phyloP scores from a whole-genome alignment of 2,113 vertebrate species.

The Brienomyrus longianalis region DNA sequence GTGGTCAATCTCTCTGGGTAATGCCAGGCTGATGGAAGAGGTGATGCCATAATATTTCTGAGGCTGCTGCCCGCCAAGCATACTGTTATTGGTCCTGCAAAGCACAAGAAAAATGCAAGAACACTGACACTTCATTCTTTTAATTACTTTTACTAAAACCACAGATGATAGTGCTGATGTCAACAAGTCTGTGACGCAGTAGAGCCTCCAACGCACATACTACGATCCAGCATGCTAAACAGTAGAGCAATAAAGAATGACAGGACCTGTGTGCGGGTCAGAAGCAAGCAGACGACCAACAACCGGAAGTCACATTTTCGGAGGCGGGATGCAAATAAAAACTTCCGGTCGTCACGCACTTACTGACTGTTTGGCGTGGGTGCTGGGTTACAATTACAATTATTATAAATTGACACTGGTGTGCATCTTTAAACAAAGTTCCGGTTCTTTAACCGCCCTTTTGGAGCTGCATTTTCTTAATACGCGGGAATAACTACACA shows the following conservation, averaged over 20 bases:
- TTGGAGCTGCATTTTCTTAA: not conserved
- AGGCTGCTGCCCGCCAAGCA: slow-evolving; percentile 71
- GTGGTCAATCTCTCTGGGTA: slow-evolving; percentile 77
- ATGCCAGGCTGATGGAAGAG: slow-evolving; percentile 84
- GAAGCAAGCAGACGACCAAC: not conserved
- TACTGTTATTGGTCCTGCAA: slow-evolving; percentile 55
- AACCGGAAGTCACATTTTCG: not conserved
- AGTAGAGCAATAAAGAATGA: not conserved
- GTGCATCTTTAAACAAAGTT: not conserved
- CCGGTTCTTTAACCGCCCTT: not conserved
- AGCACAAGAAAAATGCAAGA: not conserved
- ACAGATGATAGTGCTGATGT: not conserved
- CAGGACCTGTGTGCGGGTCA: not conserved
- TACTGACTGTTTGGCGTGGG: not conserved
- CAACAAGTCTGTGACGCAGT: not conserved
- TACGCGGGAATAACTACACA: not conserved
- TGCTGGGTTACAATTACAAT: not conserved
- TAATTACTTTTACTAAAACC: not conserved
- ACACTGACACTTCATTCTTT: not conserved
- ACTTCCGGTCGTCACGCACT: not conserved
- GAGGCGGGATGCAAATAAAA: not conserved
- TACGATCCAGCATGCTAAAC: not conserved
- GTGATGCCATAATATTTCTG: slow-evolving; percentile 88
- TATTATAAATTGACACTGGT: not conserved
- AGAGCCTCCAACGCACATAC: not conserved